Evolutionary conservation across 2,797 vertebrate species (phyloP).

Genomic region (Tarsius wallacei): DNA sequence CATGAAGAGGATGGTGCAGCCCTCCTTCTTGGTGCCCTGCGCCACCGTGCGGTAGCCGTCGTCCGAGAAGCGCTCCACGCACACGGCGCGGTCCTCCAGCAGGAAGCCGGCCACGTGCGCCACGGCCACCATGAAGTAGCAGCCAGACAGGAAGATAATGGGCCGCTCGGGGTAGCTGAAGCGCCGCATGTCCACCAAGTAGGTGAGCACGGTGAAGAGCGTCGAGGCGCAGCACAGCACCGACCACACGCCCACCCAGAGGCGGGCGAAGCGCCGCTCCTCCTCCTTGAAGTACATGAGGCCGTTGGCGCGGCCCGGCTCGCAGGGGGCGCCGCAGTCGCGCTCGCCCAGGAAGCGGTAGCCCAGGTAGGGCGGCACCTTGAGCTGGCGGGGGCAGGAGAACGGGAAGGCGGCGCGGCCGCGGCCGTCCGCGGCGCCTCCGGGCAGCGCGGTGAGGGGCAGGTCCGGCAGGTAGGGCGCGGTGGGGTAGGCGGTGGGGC

Average conservation of each 20-base stretch:
- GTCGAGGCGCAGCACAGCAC: constrained; percentile 97
- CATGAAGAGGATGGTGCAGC: constrained; percentile 99
- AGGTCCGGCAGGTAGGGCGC: constrained; percentile 91
- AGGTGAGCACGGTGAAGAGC: constrained; percentile 97
- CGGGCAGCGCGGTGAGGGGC: constrained; percentile 91
- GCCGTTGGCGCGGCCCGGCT: too few species aligned
- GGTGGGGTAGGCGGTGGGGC: constrained; percentile 93
- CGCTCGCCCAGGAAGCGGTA: constrained; percentile 97
- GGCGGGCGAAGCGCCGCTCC: constrained; percentile 96
- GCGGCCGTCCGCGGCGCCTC: constrained; percentile 65
- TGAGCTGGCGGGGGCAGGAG: constrained; percentile 94
- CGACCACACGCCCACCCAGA: constrained; percentile 98
- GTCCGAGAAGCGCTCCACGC: constrained; percentile 95
- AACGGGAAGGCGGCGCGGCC: constrained; percentile 88
- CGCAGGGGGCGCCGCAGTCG: constrained; percentile 97
- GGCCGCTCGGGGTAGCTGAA: constrained; percentile 98
- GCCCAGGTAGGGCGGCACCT: constrained; percentile 96
- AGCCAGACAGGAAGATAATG: constrained; percentile 98
- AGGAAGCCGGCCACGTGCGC: constrained; percentile 97
- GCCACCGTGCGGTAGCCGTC: constrained; percentile 96
- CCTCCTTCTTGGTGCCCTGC: constrained; percentile 98
- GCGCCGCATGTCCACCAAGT: constrained; percentile 98
- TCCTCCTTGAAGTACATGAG: constrained; percentile 97
- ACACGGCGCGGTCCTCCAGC: constrained; percentile 96
- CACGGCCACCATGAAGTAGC: constrained; percentile 97